Evolutionary conservation across 1,140 invertebrate genomes (phyloP).

Genomic region (Plectrocnemia conspersa): DNA sequence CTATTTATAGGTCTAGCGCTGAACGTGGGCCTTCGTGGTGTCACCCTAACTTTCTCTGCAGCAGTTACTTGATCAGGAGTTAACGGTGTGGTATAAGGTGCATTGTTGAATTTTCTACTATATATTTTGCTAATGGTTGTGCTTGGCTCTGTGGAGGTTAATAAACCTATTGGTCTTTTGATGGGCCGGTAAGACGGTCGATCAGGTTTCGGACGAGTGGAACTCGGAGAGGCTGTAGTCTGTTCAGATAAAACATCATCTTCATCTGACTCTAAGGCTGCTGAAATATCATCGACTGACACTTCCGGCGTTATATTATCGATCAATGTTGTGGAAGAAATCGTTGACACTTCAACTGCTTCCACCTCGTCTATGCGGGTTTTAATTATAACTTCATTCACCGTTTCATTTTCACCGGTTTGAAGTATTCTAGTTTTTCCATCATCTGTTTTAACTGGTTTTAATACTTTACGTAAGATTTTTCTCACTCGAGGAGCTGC

Average conservation of each 20-base stretch:
- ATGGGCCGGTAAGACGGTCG: conserved; percentile 45
- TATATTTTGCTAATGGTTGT: conserved; percentile 44
- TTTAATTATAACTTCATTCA: not conserved
- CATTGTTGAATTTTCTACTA: conserved; percentile 49
- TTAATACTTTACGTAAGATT: too few species aligned
- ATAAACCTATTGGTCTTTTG: conserved; percentile 41
- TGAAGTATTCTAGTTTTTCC: conserved; percentile 26
- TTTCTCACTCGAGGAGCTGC: conserved; percentile 45
- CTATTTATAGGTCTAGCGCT: conserved; percentile 42
- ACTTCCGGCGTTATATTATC: not conserved
- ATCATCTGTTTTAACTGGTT: conserved; percentile 31
- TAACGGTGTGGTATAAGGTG: conserved; percentile 47
- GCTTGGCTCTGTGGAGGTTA: conserved; percentile 44
- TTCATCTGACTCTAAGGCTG: conserved; percentile 42
- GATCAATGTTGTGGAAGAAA: not conserved
- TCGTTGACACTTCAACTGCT: not conserved
- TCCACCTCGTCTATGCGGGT: not conserved
- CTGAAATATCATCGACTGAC: conserved; percentile 19
- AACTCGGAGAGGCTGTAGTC: conserved; percentile 21
- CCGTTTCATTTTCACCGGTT: too few species aligned
- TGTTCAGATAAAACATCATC: conserved; percentile 21
- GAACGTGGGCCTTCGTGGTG: conserved; percentile 42
- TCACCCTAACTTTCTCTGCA: conserved; percentile 23
- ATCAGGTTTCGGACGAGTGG: conserved; percentile 23
- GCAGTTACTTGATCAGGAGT: conserved; percentile 39